These are phyloP conservation scores for Leucosticte australis DNA, from an alignment of 2,113 vertebrate genomes.

Conservation along the genomic window DNA sequence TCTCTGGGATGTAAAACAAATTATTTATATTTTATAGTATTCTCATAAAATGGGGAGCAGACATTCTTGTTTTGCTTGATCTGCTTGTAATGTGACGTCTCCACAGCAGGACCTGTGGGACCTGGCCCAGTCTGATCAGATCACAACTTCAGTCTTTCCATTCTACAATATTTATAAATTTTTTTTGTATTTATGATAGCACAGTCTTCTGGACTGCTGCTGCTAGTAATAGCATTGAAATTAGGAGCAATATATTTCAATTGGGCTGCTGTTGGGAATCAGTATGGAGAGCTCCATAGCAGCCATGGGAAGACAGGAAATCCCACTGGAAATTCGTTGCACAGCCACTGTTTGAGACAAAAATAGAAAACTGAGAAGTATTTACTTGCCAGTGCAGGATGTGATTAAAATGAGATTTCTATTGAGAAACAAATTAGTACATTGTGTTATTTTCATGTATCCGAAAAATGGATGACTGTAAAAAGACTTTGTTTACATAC, in stretches of 20 bases:
- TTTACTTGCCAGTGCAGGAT: not conserved
- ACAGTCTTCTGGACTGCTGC: not conserved
- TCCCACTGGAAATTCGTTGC: not conserved
- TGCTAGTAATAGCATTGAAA: not conserved
- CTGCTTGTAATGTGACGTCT: not conserved
- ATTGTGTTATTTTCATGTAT: not conserved
- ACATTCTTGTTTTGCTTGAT: not conserved
- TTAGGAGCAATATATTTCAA: not conserved
- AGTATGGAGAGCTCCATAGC: not conserved
- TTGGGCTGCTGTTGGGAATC: not conserved
- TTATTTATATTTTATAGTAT: not conserved
- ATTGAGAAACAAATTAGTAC: not conserved
- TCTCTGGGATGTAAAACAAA: not conserved
- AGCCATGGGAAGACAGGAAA: not conserved
- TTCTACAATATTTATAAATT: not conserved
- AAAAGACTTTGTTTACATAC: not conserved
- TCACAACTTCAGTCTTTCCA: not conserved
- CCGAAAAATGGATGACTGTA: not conserved
- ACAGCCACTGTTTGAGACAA: not conserved
- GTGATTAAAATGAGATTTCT: not conserved
- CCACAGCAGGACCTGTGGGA: not conserved
- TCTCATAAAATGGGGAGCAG: not conserved
- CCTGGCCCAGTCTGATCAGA: not conserved
- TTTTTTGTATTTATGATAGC: not conserved
- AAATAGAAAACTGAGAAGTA: not conserved